Conservation (phyloP, 2,888 invertebrate species). For the Xanthorhoe designata region DNA sequence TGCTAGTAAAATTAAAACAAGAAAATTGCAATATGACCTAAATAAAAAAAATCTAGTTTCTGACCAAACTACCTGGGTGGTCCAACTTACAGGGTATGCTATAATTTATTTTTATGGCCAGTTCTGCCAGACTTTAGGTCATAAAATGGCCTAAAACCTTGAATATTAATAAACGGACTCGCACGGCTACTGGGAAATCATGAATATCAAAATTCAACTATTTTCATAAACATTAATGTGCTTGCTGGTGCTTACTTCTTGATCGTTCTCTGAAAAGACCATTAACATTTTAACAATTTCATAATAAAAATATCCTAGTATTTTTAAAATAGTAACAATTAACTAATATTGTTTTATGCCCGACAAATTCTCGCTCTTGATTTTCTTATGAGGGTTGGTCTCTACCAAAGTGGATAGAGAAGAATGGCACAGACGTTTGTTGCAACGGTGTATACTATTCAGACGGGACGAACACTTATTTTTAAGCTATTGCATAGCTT, state of each 20-base stretch:
- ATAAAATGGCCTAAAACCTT: neutral
- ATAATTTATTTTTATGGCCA: conserved; percentile 2
- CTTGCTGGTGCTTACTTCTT: neutral
- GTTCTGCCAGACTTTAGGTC: neutral
- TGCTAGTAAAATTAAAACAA: neutral
- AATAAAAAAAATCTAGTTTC: neutral
- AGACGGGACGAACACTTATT: too few species aligned
- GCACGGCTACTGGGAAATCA: neutral
- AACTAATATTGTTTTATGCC: too few species aligned
- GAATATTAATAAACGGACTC: neutral
- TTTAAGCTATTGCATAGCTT: too few species aligned
- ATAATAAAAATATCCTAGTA: too few species aligned
- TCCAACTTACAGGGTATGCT: neutral
- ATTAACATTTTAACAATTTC: neutral
- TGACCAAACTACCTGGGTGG: neutral
- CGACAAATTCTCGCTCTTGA: too few species aligned
- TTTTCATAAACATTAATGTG: neutral
- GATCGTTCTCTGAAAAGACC: neutral
- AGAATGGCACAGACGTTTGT: too few species aligned
- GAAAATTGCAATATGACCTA: neutral
- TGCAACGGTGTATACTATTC: too few species aligned
- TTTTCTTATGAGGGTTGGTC: too few species aligned
- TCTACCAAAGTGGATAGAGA: too few species aligned
- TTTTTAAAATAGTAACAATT: too few species aligned
- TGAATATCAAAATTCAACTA: neutral